phyloP scores from a whole-genome alignment of 2,888 invertebrate species.

The Eudasyphora cyanicolor region DNA sequence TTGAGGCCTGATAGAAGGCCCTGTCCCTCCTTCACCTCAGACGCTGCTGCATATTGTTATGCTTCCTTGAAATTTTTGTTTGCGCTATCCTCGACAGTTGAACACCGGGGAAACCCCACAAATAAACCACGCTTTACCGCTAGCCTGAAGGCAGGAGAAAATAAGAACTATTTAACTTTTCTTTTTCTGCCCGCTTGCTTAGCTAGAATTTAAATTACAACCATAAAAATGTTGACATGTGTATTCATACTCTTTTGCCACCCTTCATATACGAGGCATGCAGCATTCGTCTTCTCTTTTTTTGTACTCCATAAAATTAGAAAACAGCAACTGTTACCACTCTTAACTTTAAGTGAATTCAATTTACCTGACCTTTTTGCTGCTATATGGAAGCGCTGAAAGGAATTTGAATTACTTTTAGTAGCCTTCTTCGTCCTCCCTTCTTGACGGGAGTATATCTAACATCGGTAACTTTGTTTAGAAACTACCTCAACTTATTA shows the following conservation, averaged over 20 bases:
- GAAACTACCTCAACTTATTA: neutral
- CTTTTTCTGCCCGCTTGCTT: constrained; percentile 27
- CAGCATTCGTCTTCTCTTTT: neutral
- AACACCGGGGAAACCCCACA: neutral
- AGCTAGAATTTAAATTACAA: constrained; percentile 32
- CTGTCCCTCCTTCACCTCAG: too few relatives aligned
- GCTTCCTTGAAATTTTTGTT: neutral
- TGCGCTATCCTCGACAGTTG: neutral
- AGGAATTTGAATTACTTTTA: neutral
- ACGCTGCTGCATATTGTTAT: too few relatives aligned
- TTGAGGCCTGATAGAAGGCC: too few relatives aligned
- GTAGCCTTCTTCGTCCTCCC: neutral
- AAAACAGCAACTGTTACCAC: constrained; percentile 37
- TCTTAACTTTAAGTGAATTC: constrained; percentile 40
- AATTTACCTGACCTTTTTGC: constrained; percentile 28
- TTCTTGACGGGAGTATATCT: neutral
- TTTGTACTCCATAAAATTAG: constrained; percentile 33
- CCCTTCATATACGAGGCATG: too few relatives aligned
- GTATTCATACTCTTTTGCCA: constrained; percentile 29
- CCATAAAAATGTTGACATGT: constrained; percentile 50
- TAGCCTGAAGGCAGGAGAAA: too few relatives aligned
- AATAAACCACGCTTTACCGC: neutral
- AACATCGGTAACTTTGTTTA: neutral
- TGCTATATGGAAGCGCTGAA: constrained; percentile 36
- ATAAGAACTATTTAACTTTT: constrained; percentile 48